Base-by-base conservation (phyloP, 2,888 invertebrate species). In the Luperina testacea region DNA sequence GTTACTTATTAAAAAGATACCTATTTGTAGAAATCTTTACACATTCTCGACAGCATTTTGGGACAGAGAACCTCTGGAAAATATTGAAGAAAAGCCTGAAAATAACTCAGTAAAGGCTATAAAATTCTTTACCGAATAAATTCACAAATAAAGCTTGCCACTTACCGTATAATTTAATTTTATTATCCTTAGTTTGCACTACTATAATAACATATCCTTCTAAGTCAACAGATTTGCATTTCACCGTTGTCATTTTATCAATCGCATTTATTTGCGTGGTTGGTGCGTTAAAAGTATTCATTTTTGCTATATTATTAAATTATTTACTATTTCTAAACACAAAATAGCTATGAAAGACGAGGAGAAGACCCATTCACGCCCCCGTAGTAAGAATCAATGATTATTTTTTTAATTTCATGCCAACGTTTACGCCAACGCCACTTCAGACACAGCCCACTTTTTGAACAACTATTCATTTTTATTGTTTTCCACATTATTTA, bases 171-270 rank as follows among this genome's bases (percentile, higher is more conserved):
- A 99, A 97, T 97, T 99, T 99, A 92, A 99, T 98, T 97, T 98
- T 98, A 95, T 99, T 99, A 96, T 99, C 99, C 95, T 98, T 98
- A 93, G 99, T 98, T 97, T 99, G 99, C 90, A 99, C 99, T 94
- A 99, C 97, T 94, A 99, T 99, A 94, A 99, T 99, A 94, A 99
- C 99, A 97, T 99, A 99, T 93, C 99, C 99, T 93, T 99, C 99
- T 94, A 99, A 97, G 97, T 99, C 99, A 94, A 99, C 99, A 97
- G 96, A 96, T 92, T 97, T 97, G 86, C 96, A 96, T 92, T 97
- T 97, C 57, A 97, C 97, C 79, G 97, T 96, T 88, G 96, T 97
- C 94, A 96, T 94, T 92, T 96, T 97, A 85, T 96, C 96, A 81
- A 97, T 94, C 45, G 97, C 92, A 88, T 95, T 97, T 82, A 97